Conservation (phyloP, 1,140 invertebrate genomes). For the Trypoxylus dichotomus region DNA sequence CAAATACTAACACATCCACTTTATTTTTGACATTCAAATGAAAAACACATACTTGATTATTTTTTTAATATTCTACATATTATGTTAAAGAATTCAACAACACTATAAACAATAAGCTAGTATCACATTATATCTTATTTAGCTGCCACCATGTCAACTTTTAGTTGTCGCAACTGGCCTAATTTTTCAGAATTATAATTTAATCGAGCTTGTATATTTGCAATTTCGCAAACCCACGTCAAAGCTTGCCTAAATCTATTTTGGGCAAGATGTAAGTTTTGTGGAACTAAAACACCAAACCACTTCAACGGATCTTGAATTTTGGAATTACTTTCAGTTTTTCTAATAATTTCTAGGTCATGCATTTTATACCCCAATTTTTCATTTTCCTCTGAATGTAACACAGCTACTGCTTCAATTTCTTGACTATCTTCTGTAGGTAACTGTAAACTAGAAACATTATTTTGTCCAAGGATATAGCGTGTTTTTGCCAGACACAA, state of each 20-base stretch:
- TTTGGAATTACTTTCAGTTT: slow-evolving; percentile 48
- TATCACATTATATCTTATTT: background rate
- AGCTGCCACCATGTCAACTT: slow-evolving; percentile 34
- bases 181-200: slow-evolving; percentile 54
- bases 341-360: slow-evolving; percentile 46
- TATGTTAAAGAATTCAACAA: no score
- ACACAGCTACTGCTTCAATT: slow-evolving; percentile 58
- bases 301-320: slow-evolving; percentile 68
- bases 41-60: slow-evolving; percentile 4
- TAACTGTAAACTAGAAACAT: slow-evolving; percentile 65
- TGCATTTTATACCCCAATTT: slow-evolving; percentile 50
- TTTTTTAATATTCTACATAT: slow-evolving; percentile 2
- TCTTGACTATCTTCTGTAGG: slow-evolving; percentile 64
- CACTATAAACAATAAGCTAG: no score
- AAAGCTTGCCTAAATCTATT: slow-evolving; percentile 66
- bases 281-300: slow-evolving; percentile 75
- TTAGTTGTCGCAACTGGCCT: slow-evolving; percentile 50
- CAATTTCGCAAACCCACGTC: slow-evolving; percentile 63
- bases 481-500: slow-evolving; percentile 71
- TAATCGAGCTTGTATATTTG: slow-evolving; percentile 65
- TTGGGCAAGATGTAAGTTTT: slow-evolving; percentile 68
- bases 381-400: slow-evolving; percentile 52
- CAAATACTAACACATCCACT: no score
- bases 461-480: slow-evolving; percentile 71
- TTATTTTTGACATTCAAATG: background rate